Evolutionary conservation across 2,888 invertebrate genomes (phyloP), one percentile per base, ranked within the genome.

Genomic region (Synanthedon myopaeformis): DNA sequence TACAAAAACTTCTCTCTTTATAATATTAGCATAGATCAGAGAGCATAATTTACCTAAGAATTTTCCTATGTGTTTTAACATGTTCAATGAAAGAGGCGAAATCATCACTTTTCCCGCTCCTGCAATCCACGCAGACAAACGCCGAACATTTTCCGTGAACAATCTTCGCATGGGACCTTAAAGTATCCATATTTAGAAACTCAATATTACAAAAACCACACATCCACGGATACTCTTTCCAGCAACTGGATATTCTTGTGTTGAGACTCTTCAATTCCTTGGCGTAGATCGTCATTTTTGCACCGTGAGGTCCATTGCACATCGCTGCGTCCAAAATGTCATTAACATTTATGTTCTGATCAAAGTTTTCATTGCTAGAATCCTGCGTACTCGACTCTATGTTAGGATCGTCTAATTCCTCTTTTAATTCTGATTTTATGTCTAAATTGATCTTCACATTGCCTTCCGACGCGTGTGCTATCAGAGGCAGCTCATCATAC

Each of bases 91-190:
- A 93, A 4, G 89, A 86, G 56, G 85, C 82, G 71, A 92, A 92
- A 64, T 90, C 90, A 49, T 89, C 88, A 59, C 89, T 89, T 12
- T 90, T 86, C 61, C 90, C 90, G 50, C 55, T 60, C 54, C 91
- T 90, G 67, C 93, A 93, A 63, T 92, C 91, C 17, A 90, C 88
- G 67, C 93, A 93, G 64, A 89, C 86, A 63, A 91, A 92, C 5
- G 90, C 90, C 0, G 89, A 83, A 57, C 90, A 88, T 62, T 91
- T 91, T 50, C 90, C 89, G 62, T 93, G 93, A 0, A 89, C 88
- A 6, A 83, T 76, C 58, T 89, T 88, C 51, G 90, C 89, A 66
- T 93, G 93, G 1, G 90, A 85, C 54, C 91, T 76, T 42, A 93
- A 72, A 50, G 72, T 79, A 0, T 71, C 72, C 19, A 83, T 60